Evolutionary conservation across 2,797 vertebrate genomes (phyloP), one percentile per base, ranked within the genome.

Genomic region (Threskiornis aethiopicus): DNA sequence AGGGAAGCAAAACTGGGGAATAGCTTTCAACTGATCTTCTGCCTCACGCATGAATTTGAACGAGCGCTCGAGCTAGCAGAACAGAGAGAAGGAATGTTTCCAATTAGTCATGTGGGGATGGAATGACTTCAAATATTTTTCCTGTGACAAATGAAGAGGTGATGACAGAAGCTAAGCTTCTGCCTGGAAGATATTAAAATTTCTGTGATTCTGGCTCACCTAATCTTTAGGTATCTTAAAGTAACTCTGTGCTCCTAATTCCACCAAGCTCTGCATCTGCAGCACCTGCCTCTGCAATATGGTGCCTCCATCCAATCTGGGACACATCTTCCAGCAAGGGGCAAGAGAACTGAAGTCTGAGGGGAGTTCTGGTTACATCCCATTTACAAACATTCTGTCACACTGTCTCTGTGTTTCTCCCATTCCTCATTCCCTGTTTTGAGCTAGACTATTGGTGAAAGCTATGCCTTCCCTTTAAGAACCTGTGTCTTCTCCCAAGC

Each of bases 1-100:
- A 3, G 99, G 99, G 96, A 99, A 99, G 78, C 99, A 99, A 97
- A 99, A 99, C 85, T 99, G 99, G 58, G 99, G 99, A 93, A 99
- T 99, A 66, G 99, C 99, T 96, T 98, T 99, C 90, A 99, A 97
- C 95, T 99, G 99, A 97, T 99, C 99, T 95, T 99, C 99, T 11
- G 98, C 98, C 95, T 99, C 99, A 26, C 98, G 98, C 98, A 99
- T 98, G 97, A 99, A 99, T 98, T 99, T 99, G 97, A 99, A 99
- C 2, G 98, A 99, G 93, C 98, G 97, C 94, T 99, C 99, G 82
- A 99, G 85, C 99, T 99, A 98, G 75, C 72, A 95, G 67, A 90
- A 90, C 6, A 70, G 91, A 20, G 55, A 93, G 55, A 95, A 81
- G 87, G 89, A 93, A 97, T 93, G 96, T 97, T 98, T 97, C 80